Evolutionary conservation across 2,888 invertebrate species (phyloP), one percentile per base, ranked within the genome.

Genomic region (Drosophila incognita): DNA sequence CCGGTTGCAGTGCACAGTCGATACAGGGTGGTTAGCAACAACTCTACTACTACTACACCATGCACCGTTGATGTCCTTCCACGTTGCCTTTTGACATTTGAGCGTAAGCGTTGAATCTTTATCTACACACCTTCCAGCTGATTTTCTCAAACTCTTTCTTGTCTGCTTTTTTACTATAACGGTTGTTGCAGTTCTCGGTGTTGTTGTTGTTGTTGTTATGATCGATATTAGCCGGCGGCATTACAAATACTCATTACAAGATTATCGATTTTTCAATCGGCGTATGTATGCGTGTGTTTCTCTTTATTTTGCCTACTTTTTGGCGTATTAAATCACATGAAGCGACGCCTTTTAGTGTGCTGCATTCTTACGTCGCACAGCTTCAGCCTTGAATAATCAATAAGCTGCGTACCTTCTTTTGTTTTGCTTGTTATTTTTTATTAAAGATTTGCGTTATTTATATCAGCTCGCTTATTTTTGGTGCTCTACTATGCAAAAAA

Each of bases 221-320:
- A 66, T 74, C 69, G 66, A 79, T 65, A 73, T 58, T 61, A 80
- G 78, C 85, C 88, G 85, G 88, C 80, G 67, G 79, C 71, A 71
- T 68, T 61, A 57, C 74, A 62, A 60, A 66, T 63, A 75, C 81
- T 53, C 65, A 81, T 57, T 51, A 10, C 56, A 57, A 49, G 79
- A 74, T 61, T 86, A 86, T 86, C 69, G 85, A 86, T 86, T 86
- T 86, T 86, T 82, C 85, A 76, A 83, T 75, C 56, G 70, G 59
- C 52, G 54, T 33, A 59, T 69, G 56, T 57, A 31, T 51, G 53
- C 54, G 48, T 53, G 61, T 27, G 8, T 56, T 27, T 29, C 18
- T 36, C 33, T 42, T 29, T 35, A 70, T 46, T 51, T 83, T 83
- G 83, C 77, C 83, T 83, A 81, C 83, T 87, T 87, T 75, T 59